These are phyloP conservation scores for Elachura formosa DNA, from an alignment of 2,113 vertebrate species.

Conservation along the genomic window DNA sequence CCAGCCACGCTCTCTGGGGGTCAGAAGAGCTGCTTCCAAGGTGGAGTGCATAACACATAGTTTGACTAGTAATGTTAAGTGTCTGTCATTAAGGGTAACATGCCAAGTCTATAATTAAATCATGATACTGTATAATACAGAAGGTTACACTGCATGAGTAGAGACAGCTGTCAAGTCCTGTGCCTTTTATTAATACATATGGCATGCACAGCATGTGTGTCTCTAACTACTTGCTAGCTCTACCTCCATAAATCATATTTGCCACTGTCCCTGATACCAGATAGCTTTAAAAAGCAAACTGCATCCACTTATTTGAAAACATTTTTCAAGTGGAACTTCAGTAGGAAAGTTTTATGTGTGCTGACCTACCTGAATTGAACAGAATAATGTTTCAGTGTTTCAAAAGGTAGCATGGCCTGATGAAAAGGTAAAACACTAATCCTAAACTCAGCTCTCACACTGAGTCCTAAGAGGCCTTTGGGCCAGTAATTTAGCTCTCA, in stretches of 20 bases:
- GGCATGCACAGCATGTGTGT: slow-evolving; percentile 46
- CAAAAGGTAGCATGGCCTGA: background rate
- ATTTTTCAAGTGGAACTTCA: background rate
- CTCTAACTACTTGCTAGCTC: slow-evolving; percentile 46
- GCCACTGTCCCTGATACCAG: background rate
- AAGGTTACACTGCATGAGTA: slow-evolving; percentile 44
- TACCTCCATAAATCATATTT: slow-evolving; percentile 41
- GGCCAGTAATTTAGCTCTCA: background rate
- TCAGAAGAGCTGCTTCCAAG: slow-evolving; percentile 55
- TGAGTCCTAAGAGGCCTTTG: background rate
- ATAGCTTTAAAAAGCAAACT: slow-evolving; percentile 14
- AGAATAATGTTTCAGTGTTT: background rate
- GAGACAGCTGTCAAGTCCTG: slow-evolving; percentile 60
- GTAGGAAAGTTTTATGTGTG: background rate
- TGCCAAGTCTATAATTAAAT: slow-evolving; percentile 68
- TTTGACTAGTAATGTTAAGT: slow-evolving; percentile 53
- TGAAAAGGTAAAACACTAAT: background rate
- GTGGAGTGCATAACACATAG: slow-evolving; percentile 39
- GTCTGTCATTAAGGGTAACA: slow-evolving; percentile 51
- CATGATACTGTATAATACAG: slow-evolving; percentile 63
- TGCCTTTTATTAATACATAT: slow-evolving; percentile 56
- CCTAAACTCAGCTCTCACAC: background rate
- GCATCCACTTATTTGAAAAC: background rate
- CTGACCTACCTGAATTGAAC: background rate
- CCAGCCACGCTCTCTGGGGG: background rate